phyloP scores from a whole-genome alignment of 1,140 invertebrate species.

The Macrosteles quadrilineatus region DNA sequence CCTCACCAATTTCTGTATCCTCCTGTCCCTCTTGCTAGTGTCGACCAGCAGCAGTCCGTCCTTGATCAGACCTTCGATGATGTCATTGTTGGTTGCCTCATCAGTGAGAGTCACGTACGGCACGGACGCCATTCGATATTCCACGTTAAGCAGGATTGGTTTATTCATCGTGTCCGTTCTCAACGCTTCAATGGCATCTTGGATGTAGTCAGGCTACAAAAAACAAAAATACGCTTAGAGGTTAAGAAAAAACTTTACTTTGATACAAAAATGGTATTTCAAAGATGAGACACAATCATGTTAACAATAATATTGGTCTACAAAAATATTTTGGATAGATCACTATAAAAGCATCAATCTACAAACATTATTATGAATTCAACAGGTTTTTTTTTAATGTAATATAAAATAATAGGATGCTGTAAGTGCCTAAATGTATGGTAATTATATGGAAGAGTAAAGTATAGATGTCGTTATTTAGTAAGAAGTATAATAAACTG shows the following conservation, averaged over 20 bases:
- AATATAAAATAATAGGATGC: too few species aligned
- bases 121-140: conserved; percentile 63
- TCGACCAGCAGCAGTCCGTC: conserved; percentile 87
- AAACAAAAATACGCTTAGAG: conserved; percentile 33
- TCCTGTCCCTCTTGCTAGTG: conserved; percentile 69
- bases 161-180: conserved; percentile 65
- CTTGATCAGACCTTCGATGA: conserved; percentile 79
- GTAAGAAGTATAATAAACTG: too few species aligned
- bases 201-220: conserved; percentile 70
- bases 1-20: conserved; percentile 74
- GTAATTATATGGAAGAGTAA: too few species aligned
- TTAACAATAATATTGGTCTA: too few species aligned
- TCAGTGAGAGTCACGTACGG: conserved; percentile 73
- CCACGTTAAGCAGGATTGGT: conserved; percentile 72
- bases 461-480: too few species aligned
- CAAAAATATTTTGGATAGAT: too few species aligned
- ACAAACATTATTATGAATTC: too few species aligned
- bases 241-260: conserved; percentile 20
- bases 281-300: not conserved
- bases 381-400: too few species aligned
- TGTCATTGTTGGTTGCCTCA: conserved; percentile 72
- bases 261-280: not conserved
- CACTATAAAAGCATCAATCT: too few species aligned
- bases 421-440: too few species aligned
- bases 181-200: conserved; percentile 72